phyloP scores from a whole-genome alignment of 2,113 vertebrate genomes.

The Peromyscus polionotus region DNA sequence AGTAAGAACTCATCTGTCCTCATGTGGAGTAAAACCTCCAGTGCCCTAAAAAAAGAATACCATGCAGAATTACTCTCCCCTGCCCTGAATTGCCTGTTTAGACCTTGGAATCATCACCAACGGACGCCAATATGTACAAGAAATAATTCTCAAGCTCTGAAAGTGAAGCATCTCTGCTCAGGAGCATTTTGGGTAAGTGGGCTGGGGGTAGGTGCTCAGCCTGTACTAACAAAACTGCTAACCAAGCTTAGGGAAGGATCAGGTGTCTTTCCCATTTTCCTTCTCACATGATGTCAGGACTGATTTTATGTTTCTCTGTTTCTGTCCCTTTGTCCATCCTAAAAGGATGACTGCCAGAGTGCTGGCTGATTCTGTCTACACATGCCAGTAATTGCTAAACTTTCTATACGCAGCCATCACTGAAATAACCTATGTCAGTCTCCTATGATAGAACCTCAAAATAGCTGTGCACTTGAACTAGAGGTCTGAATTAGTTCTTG shows the following conservation, averaged over 20 bases:
- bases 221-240: neutral
- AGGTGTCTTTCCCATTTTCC: neutral
- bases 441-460: neutral
- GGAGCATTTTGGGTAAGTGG: neutral
- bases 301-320: neutral
- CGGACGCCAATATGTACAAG: neutral
- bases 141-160: neutral
- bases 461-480: neutral
- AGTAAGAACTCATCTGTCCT: neutral
- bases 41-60: neutral
- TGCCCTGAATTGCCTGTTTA: neutral
- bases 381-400: fast-evolving
- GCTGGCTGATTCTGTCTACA: neutral
- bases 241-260: neutral
- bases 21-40: neutral
- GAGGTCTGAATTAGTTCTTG: neutral
- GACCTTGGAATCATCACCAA: neutral
- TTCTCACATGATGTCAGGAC: neutral
- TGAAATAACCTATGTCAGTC: neutral
- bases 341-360: neutral
- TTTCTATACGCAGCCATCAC: neutral
- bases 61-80: too few species aligned
- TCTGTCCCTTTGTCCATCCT: neutral
- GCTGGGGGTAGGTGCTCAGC: neutral
- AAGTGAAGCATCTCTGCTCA: neutral